Evolutionary conservation across 2,797 vertebrate species (phyloP), one percentile per base, ranked within the genome.

Genomic region (Ctenopoma multispine): DNA sequence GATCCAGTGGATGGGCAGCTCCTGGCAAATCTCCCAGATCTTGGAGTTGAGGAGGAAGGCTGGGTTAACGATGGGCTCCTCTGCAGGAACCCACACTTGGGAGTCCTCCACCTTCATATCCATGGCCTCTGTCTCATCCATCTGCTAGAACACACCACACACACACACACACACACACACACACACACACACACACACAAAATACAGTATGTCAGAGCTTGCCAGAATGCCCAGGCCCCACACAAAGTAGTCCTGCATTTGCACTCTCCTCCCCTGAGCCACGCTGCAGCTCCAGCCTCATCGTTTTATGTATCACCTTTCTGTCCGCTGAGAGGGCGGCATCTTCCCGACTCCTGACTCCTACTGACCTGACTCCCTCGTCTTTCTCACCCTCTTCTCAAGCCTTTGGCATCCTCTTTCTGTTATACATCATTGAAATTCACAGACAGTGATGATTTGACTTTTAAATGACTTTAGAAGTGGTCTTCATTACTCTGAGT

Each of bases 1-100:
- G 77, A 99, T 98, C 98, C 98, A 99, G 90, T 98, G 97, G 82
- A 97, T 94, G 76, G 96, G 96, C 82, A 97, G 91, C 1, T 97
- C 96, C 86, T 95, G 94, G 91, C 97, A 99, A 74, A 98, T 94
- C 87, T 99, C 96, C 92, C 96, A 96, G 87, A 99, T 97, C 90
- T 95, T 97, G 86, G 98, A 97, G 87, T 92, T 92, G 75, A 95
- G 95, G 79, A 99, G 95, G 91, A 99, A 99, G 58, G 95, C 95
- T 62, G 92, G 93, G 88, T 97, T 96, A 92, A 95, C 92, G 86
- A 99, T 95, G 61, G 97, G 96, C 74, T 96, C 95, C 90, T 97
- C 95, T 4, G 94, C 95, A 40, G 97, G 97, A 72, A 99, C 93
- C 98, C 98, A 99, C 89, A 97, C 94, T 85, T 95, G 90, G 17